These are phyloP conservation scores for Carollia perspicillata DNA, from an alignment of 2,113 vertebrate genomes.

Conservation along the genomic window DNA sequence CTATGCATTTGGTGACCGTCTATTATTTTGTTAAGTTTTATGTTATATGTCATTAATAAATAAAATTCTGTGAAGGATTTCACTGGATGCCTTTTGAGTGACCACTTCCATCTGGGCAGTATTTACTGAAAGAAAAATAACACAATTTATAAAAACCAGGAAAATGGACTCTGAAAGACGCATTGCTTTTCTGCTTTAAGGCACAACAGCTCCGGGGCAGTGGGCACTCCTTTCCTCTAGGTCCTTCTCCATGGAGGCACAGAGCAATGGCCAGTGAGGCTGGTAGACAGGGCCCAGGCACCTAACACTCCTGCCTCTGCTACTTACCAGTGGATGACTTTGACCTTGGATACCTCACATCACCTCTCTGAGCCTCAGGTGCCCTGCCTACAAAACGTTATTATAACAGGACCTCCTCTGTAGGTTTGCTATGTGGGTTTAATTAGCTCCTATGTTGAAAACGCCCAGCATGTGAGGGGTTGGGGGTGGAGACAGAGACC, in stretches of 20 bases:
- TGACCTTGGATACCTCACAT: neutral
- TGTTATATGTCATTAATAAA: slow-evolving; percentile 39
- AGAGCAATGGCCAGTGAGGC: neutral
- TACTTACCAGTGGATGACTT: neutral
- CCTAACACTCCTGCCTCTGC: neutral
- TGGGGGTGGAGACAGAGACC: fast-evolving
- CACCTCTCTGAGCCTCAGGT: neutral
- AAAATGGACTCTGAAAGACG: neutral
- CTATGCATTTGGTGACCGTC: neutral
- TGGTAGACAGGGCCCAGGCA: neutral
- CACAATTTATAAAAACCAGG: neutral
- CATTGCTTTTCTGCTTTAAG: neutral
- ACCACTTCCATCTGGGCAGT: neutral
- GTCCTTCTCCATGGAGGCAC: fast-evolving
- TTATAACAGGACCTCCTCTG: neutral
- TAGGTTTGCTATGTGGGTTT: neutral
- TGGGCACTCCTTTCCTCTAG: fast-evolving
- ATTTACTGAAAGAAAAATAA: neutral
- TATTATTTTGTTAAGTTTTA: neutral
- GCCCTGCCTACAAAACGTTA: neutral
- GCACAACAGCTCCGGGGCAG: fast-evolving
- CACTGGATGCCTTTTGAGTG: slow-evolving; percentile 6
- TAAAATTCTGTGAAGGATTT: slow-evolving; percentile 31
- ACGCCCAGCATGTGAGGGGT: fast-evolving
- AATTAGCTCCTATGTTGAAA: neutral